Conservation (phyloP, 2,888 invertebrate species). For the Drosophila leonis region DNA sequence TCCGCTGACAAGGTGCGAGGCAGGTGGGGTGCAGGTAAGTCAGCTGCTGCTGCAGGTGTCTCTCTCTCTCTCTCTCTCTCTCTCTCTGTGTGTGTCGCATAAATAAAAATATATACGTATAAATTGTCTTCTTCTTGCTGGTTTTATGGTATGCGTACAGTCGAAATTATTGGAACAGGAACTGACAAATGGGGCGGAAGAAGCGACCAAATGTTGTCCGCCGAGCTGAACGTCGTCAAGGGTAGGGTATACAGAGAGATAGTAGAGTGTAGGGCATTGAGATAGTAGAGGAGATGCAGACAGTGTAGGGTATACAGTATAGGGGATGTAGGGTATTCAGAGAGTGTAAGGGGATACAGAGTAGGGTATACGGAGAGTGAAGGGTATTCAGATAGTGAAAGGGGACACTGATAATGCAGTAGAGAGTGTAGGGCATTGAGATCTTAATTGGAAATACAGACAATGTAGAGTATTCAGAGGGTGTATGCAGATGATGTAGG, state of each 20-base stretch:
- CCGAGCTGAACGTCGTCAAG: not conserved
- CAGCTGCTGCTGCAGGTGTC: slow-evolving; percentile 15
- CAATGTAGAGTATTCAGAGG: not conserved
- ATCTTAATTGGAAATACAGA: too few species aligned
- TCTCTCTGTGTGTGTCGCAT: slow-evolving; percentile 16
- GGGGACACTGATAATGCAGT: too few species aligned
- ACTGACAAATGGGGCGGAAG: slow-evolving; percentile 16
- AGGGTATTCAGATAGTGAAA: not conserved
- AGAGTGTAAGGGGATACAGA: not conserved
- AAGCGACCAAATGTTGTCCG: slow-evolving; percentile 7
- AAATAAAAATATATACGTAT: slow-evolving; percentile 45
- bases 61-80: not conserved
- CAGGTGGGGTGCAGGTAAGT: not conserved
- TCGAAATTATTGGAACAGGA: slow-evolving; percentile 54
- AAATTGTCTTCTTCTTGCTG: slow-evolving; percentile 19
- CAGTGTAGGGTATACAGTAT: not conserved
- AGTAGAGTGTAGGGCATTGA: not conserved
- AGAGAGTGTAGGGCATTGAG: not conserved
- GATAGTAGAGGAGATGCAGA: not conserved
- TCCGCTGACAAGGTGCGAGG: slow-evolving; percentile 17
- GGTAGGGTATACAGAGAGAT: not conserved
- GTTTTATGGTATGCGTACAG: slow-evolving; percentile 25
- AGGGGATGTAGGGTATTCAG: not conserved
- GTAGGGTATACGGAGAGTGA: not conserved
- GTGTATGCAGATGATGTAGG: not conserved